Evolutionary conservation across 1,140 invertebrate genomes (phyloP), one percentile per base, ranked within the genome.

Genomic region (Drosophila grimshawi): DNA sequence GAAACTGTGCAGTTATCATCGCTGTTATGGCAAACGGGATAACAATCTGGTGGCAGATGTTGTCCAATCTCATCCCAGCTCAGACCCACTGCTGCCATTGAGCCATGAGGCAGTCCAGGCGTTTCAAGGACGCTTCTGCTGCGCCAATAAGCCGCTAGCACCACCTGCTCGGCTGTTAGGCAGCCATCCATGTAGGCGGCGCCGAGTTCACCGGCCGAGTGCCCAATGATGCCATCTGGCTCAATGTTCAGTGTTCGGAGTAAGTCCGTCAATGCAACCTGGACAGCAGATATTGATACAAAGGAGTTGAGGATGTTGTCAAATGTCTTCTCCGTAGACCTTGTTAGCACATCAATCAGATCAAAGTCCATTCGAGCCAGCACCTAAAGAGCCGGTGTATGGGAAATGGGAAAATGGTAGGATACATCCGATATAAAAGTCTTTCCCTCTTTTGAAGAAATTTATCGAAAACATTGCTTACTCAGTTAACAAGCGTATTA

Each of bases 171-270:
- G 3, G 95, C 95, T 10, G 97, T 98, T 52, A 99, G 95, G 10
- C 96, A 96, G 1, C 97, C 98, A 93, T 99, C 98, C 62, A 98
- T 98, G 93, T 99, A 99, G 0, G 97, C 98, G 93, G 98, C 99
- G 6, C 97, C 94, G 63, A 98, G 93, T 94, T 99, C 98, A 27
- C 98, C 98, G 1, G 98, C 98, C 1, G 98, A 99, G 92, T 99
- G 98, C 3, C 98, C 98, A 60, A 99, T 93, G 76, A 99, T 98
- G 52, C 98, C 98, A 93, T 99, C 98, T 3, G 98, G 97, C 48
- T 94, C 93, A 6, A 99, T 94, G 49, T 95, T 96, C 30, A 99
- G 76, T 3, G 93, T 92, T 11, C 93, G 95, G n/a, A 99, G 93
- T 19, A 98, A 85, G 92, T 99, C 98, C 1, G 97, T 96, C 3